Evolutionary conservation across 1,140 invertebrate species (phyloP).

Genomic region (Leptestheria dahalacensis): DNA sequence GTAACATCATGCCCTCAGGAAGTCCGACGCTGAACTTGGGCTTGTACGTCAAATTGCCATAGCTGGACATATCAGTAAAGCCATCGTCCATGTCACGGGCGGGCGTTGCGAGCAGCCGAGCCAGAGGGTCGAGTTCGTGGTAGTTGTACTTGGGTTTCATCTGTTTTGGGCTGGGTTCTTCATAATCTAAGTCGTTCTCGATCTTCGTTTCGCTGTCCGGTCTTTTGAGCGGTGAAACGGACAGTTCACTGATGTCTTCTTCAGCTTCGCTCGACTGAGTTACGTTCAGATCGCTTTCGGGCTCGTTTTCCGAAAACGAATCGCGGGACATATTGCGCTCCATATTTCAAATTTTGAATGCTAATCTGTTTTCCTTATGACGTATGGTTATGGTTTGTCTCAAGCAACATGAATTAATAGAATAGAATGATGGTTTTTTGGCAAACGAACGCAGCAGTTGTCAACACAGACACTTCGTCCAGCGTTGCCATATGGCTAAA

Average conservation of each 20-base stretch:
- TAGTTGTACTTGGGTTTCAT: not conserved
- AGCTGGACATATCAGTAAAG: constrained; percentile 2
- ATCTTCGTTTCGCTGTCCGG: not conserved
- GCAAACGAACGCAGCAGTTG: too few species aligned
- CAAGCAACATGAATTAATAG: not conserved
- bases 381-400: too few species aligned
- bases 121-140: constrained; percentile 13
- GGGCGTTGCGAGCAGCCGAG: constrained; percentile 14
- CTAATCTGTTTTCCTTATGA: too few species aligned
- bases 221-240: not conserved
- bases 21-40: constrained; percentile 5
- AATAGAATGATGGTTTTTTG: too few species aligned
- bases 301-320: constrained; percentile 1
- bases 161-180: not conserved
- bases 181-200: constrained; percentile 1
- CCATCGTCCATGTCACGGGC: constrained; percentile 11
- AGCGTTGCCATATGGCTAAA: too few species aligned
- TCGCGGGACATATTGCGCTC: not conserved
- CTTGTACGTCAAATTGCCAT: not conserved
- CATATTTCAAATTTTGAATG: not conserved
- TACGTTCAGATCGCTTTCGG: constrained; percentile 4
- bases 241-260: not conserved
- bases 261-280: constrained; percentile 8
- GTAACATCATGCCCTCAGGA: not conserved
- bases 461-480: too few species aligned